Evolutionary conservation across 2,888 invertebrate species (phyloP).

Genomic region (Acleris holmiana): DNA sequence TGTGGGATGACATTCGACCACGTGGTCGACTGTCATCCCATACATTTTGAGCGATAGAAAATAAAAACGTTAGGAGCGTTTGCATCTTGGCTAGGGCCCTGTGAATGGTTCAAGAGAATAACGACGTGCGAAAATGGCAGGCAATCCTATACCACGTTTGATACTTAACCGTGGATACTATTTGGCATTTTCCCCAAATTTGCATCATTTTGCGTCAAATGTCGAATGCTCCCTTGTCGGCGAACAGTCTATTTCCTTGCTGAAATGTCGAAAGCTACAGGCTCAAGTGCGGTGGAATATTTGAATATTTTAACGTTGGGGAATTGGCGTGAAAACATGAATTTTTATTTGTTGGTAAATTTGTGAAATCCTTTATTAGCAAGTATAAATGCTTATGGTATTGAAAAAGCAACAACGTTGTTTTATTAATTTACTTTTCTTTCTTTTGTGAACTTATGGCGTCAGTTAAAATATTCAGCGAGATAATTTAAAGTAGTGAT

Average conservation of each 20-base stretch:
- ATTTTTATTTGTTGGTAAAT: constrained; percentile 55
- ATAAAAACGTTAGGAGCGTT: too few relatives aligned
- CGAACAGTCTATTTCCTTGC: constrained; percentile 75
- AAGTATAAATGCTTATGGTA: constrained; percentile 13
- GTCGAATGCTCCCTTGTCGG: constrained; percentile 71
- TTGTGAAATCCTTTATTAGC: constrained; percentile 41
- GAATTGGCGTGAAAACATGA: constrained; percentile 63
- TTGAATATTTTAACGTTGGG: constrained; percentile 75
- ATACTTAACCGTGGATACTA: constrained; percentile 65
- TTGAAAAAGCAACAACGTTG: neutral
- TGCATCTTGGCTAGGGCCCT: too few relatives aligned
- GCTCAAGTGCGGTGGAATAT: constrained; percentile 77
- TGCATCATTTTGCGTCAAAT: constrained; percentile 72
- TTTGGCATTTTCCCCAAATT: constrained; percentile 66
- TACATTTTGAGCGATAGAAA: too few relatives aligned
- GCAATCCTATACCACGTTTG: constrained; percentile 54
- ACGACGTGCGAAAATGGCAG: constrained; percentile 39
- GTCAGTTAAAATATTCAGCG: too few relatives aligned
- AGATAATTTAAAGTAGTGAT: too few relatives aligned
- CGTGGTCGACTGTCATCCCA: too few relatives aligned
- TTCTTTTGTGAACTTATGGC: too few relatives aligned
- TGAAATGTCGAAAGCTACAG: constrained; percentile 71
- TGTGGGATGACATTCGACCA: too few relatives aligned
- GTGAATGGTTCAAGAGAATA: too few relatives aligned
- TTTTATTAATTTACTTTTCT: neutral